Evolutionary conservation across 2,797 vertebrate genomes (phyloP).

Genomic region (Hapalemur alaotrensis): DNA sequence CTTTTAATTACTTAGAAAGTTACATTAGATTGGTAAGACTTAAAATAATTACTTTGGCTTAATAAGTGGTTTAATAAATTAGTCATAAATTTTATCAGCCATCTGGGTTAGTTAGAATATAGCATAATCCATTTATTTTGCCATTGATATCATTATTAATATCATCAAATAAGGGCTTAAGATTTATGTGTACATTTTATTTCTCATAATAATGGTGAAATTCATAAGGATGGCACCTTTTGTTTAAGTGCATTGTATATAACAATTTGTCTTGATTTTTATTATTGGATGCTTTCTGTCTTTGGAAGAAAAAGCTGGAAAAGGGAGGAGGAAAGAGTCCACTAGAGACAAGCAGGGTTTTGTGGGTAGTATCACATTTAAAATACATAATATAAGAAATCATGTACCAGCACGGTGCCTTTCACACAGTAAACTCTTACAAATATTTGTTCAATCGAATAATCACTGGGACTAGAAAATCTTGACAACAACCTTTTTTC

Average conservation of each 20-base stretch:
- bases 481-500: background rate
- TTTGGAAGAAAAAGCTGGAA: background rate
- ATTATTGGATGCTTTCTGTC: slow-evolving; percentile 7
- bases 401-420: background rate
- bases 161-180: background rate
- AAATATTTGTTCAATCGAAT: background rate
- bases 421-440: background rate
- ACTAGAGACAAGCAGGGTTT: background rate
- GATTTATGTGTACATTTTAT: background rate
- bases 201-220: background rate
- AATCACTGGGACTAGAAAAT: background rate
- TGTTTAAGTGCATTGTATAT: background rate
- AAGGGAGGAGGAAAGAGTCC: background rate
- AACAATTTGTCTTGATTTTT: slow-evolving; percentile 29
- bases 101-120: background rate
- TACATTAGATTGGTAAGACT: slow-evolving; percentile 22
- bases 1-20: slow-evolving; percentile 51
- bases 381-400: background rate
- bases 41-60: slow-evolving; percentile 46
- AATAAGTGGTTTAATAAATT: slow-evolving; percentile 10
- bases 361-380: background rate
- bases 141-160: background rate
- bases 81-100: slow-evolving; percentile 30
- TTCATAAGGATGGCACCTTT: background rate
- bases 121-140: background rate